phyloP scores from a whole-genome alignment of 2,888 invertebrate species.

The Sminthurides aquaticus region DNA sequence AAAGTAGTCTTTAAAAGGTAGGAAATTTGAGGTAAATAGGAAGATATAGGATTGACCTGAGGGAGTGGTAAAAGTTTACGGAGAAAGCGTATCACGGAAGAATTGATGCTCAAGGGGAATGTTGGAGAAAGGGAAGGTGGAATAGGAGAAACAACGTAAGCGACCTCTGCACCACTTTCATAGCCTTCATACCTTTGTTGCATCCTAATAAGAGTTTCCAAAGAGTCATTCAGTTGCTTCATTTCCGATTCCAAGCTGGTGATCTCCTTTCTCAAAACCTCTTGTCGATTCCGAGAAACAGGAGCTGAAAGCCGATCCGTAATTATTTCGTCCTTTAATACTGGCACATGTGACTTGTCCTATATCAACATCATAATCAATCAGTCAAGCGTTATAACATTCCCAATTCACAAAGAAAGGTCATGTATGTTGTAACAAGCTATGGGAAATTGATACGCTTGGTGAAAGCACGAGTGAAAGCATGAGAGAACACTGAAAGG shows the following conservation, averaged over 20 bases:
- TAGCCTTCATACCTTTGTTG: conserved; percentile 70
- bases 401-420: background rate
- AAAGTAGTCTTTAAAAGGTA: too few species aligned
- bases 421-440: too few species aligned
- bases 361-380: conserved; percentile 14
- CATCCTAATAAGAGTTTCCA: conserved; percentile 72
- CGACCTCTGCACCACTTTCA: too few species aligned
- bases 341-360: conserved; percentile 53
- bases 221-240: conserved; percentile 75
- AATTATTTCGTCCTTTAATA: conserved; percentile 74
- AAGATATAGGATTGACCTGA: background rate
- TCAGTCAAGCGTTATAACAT: background rate
- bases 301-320: conserved; percentile 64
- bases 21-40: background rate
- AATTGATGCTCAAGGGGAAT: too few species aligned
- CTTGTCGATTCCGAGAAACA: conserved; percentile 65
- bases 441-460: too few species aligned
- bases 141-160: too few species aligned
- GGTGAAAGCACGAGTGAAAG: too few species aligned
- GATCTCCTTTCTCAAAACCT: conserved; percentile 73
- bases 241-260: conserved; percentile 77
- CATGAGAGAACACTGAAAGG: too few species aligned
- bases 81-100: background rate
- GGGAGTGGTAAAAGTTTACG: background rate
- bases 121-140: too few species aligned